Base-by-base conservation (phyloP, 2,888 invertebrate species). In the Anagyrus pseudococci region DNA sequence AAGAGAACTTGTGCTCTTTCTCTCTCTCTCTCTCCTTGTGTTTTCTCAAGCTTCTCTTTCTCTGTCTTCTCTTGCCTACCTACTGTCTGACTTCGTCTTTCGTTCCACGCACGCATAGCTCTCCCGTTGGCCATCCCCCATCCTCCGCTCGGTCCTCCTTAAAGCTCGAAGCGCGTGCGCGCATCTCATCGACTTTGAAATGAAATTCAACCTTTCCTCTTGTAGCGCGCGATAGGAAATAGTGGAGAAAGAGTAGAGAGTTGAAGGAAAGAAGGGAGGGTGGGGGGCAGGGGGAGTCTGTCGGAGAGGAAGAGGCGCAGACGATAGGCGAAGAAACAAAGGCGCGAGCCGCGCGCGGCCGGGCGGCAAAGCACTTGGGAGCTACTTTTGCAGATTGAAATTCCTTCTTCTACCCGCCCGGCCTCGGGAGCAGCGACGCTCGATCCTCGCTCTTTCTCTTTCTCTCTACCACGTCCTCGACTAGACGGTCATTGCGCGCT, bases 351-450 rank as follows among this genome's bases (percentile, higher is more conserved):
- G n/a, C n/a, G n/a, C n/a, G n/a, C n/a, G n/a, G n/a, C n/a, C n/a
- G n/a, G n/a, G n/a, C n/a, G n/a, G n/a, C n/a, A n/a, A n/a, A n/a
- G n/a, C n/a, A n/a, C n/a, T n/a, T 25, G 37, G 25, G 41, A 58
- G 49, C 61, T 58, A 62, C 67, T 64, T 62, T 52, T 10, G 26
- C 26, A 64, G 62, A 64, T 64, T 67, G 62, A 65, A 65, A 67
- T 65, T 63, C 62, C 33, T 62, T 43, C 53, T 41, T 50, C 10
- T n/a, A n/a, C 29, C 47, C 15, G 41, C 4, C 41, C 4, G 17
- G 41, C n/a, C n/a, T n/a, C n/a, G n/a, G n/a, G n/a, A n/a, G n/a
- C n/a, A n/a, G n/a, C n/a, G n/a, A n/a, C n/a, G n/a, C n/a, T 41
- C 15, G 41, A 41, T 4, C n/a, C 41, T 41, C 41, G 8, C 41